phyloP scores from a whole-genome alignment of 2,888 invertebrate species.

The Teleiodes luculella region DNA sequence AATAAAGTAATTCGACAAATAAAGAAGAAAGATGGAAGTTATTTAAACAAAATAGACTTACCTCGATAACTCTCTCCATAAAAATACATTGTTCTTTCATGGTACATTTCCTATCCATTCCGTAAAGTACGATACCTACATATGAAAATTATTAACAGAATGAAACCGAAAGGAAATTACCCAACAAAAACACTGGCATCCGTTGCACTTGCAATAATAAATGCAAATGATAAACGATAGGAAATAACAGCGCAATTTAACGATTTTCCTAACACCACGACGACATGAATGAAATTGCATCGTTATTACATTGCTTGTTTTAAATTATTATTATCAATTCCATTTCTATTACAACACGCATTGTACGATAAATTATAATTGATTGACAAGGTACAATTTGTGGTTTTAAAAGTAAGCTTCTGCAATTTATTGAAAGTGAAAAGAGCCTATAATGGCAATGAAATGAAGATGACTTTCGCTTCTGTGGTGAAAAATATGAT shows the following conservation, averaged over 20 bases:
- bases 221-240: constrained; percentile 10
- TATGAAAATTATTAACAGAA: too few relatives aligned
- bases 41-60: neutral
- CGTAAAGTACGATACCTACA: too few relatives aligned
- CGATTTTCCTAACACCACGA: neutral
- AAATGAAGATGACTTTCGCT: neutral
- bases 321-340: neutral
- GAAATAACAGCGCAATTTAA: neutral
- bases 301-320: neutral
- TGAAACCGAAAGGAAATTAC: neutral
- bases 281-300: neutral
- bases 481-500: neutral
- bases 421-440: constrained; percentile 1
- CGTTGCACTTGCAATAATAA: constrained; percentile 1
- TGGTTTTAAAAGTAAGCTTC: neutral
- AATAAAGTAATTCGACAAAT: too few relatives aligned
- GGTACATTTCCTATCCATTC: neutral
- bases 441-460: neutral
- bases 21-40: too few relatives aligned
- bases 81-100: neutral
- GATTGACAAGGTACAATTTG: neutral
- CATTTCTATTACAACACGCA: neutral
- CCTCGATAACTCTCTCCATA: neutral
- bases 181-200: neutral
- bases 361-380: neutral